A percentile compares a stretch with the other conserved stretches of the same genome.
These are phyloP conservation scores for Tholera decimalis DNA, from an alignment of 2,888 invertebrate genomes.

Conservation along the genomic window DNA sequence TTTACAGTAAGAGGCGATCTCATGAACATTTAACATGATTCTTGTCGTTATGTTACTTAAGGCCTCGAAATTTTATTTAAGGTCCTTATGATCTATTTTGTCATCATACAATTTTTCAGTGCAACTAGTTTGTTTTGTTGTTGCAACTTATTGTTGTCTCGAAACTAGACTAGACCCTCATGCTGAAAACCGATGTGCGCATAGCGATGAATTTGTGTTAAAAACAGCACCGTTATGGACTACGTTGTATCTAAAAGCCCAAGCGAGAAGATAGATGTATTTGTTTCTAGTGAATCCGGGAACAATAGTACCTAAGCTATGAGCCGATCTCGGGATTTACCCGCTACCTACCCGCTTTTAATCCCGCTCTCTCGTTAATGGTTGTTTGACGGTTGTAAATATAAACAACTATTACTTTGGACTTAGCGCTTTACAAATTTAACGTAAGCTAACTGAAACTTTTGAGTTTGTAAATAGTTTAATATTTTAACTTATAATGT, in stretches of 20 bases:
- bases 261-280: slow-evolving; percentile 31
- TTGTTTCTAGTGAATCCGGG: slow-evolving; percentile 29
- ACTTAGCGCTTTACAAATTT: slow-evolving; percentile 15
- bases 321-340: slow-evolving; percentile 25
- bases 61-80: slow-evolving; percentile 5
- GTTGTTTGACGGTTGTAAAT: slow-evolving; percentile 44
- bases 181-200: background rate
- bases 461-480: background rate
- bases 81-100: background rate
- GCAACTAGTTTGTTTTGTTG: background rate
- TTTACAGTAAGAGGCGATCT: slow-evolving; percentile 33
- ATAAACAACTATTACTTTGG: slow-evolving; percentile 45
- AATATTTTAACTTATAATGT: background rate
- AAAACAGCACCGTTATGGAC: background rate
- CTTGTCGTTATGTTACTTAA: slow-evolving; percentile 24
- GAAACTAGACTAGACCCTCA: background rate
- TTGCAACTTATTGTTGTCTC: background rate
- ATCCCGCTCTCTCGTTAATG: slow-evolving; percentile 41
- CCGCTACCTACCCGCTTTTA: slow-evolving; percentile 35
- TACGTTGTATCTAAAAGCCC: slow-evolving; percentile 17
- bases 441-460: slow-evolving; percentile 13
- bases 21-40: slow-evolving; percentile 45
- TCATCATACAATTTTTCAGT: background rate
- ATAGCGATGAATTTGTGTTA: background rate
- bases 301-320: slow-evolving; percentile 45